Evolutionary conservation across 2,797 vertebrate species (phyloP), one percentile per base, ranked within the genome.

Genomic region (Neoniphon sammara): DNA sequence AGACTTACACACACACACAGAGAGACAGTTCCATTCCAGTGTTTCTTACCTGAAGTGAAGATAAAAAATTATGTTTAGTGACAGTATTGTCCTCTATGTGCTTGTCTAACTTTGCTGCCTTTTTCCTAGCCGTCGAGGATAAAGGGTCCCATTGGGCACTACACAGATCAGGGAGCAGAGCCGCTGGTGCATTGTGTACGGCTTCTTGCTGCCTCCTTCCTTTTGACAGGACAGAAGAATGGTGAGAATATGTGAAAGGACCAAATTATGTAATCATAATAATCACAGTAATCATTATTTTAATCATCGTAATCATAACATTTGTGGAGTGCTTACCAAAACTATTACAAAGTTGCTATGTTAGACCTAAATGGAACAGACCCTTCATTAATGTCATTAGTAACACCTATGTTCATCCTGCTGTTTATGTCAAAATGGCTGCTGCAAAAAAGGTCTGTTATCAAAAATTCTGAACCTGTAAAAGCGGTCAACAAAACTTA

Each of bases 121-220:
- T 2, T 44, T 39, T 65, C 7, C 23, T 49, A 99, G 98, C 95
- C 96, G 1, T 96, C 95, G 49, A 94, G 97, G 62, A 93, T 99
- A 61, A 98, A 95, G 84, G 97, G 97, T 70, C 95, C 97, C 66
- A 97, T 99, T 9, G 97, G 98, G 56, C 95, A 96, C 85, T 96
- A 96, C 0, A 95, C 94, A 0, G 96, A 98, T 82, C 92, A 87
- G 2, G 92, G 88, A 56, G 91, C 90, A 50, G 96, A 96, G 55
- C 97, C 98, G 1, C 85, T 99, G n/a, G 93, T 97, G 69, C 96
- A 99, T 76, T 99, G 98, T 3, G 95, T 97, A 17, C 93, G 98
- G 36, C 96, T 99, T 68, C 92, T 99, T 7, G 95, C 96, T 0
- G 97, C 97, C 12, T 99, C 97, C 9, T 99, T 99, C 83, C 90